Base-by-base conservation (phyloP, 2,888 invertebrate genomes). In the Sphinx pinastri region DNA sequence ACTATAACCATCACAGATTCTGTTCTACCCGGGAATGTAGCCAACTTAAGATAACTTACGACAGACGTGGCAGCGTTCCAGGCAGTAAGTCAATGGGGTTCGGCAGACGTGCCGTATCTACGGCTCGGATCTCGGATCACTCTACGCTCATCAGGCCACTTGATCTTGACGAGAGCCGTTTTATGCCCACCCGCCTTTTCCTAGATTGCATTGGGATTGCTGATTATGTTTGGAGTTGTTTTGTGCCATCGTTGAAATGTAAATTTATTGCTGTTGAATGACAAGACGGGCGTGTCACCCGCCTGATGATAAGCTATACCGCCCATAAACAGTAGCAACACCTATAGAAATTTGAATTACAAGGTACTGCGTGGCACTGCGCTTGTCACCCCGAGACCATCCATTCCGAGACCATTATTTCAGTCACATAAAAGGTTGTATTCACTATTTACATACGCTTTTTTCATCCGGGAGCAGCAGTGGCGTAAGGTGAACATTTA, bases 91-190 rank as follows among this genome's bases (percentile, higher is more conserved):
- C 49, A 70, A 66, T 70, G 57, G 47, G 31, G 57, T 55, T 55
- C 66, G 63, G 55, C 52, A 70, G 72, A 72, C 78, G 76, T 79
- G 79, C 72, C 71, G 73, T 76, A 79, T 78, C 79, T 70, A 68
- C 25, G 70, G 66, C 14, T 67, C 68, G 67, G 73, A 79, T 79
- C 77, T 73, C 70, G 72, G 38, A 72, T 68, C 70, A 70, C 68
- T 49, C 72, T 70, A 69, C 68, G 69, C 71, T 14, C 71, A 75
- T 75, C 72, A 70, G 38, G 54, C 72, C 72, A 73, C 70, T 73
- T 72, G 63, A 74, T 74, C 75, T 73, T 60, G 47, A 60, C 67
- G 72, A 55, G 70, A 68, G 67, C 71, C 71, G 69, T 72, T 74
- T 73, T 52, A 66, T 72, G 70, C 68, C 71, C 57, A 66, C 68